These are phyloP conservation scores for Podargus strigoides DNA, from an alignment of 2,797 vertebrate species.

Conservation along the genomic window DNA sequence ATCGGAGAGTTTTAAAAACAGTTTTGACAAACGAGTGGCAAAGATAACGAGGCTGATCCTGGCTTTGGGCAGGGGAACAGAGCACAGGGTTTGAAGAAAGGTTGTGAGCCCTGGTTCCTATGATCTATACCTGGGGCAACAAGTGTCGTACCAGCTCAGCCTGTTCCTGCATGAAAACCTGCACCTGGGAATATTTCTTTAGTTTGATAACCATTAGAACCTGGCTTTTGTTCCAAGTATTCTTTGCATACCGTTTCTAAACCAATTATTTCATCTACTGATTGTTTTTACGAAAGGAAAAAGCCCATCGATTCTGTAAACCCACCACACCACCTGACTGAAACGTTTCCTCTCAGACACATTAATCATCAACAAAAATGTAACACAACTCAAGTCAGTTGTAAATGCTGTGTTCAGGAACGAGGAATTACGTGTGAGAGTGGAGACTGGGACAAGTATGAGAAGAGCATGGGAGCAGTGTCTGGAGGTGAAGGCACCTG, in stretches of 20 bases:
- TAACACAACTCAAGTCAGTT: not conserved
- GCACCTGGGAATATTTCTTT: not conserved
- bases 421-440: too few species aligned
- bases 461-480: fast-evolving
- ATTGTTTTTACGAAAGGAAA: not conserved
- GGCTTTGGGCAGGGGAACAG: not conserved
- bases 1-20: not conserved
- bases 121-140: not conserved
- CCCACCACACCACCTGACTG: fast-evolving
- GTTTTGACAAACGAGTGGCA: not conserved
- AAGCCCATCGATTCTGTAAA: not conserved
- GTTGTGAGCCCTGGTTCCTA: not conserved
- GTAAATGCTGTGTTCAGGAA: not conserved
- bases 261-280: not conserved
- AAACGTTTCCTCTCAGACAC: fast-evolving
- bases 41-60: not conserved
- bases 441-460: fast-evolving
- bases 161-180: fast-evolving
- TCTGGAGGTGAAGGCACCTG: fast-evolving
- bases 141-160: not conserved
- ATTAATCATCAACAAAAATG: not conserved
- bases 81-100: not conserved
- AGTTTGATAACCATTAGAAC: not conserved
- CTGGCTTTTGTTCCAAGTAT: not conserved
- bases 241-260: not conserved